Percentiles rank a stretch among this genome's conserved stretches.
Evolutionary conservation across 37 sponge, comb jelly and placozoan species (phyloP).

Genomic region (Ephydatia muelleri): DNA sequence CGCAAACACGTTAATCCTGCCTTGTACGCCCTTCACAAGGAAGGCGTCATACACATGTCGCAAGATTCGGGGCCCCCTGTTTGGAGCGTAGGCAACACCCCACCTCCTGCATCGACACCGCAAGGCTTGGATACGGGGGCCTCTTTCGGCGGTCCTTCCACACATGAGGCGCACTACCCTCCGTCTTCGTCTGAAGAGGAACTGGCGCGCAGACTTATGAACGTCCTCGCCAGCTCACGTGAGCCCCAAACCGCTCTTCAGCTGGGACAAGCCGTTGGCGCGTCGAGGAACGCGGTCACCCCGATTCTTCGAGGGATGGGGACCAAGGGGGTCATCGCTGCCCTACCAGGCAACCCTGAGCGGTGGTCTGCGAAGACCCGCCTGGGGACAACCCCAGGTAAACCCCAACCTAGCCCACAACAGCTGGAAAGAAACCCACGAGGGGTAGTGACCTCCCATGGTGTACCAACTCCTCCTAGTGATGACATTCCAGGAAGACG

Average conservation of each 20-base stretch:
- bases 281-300: slow-evolving; percentile 38
- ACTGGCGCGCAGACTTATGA: neutral
- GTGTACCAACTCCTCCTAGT: no score
- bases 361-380: neutral
- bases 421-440: neutral
- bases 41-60: slow-evolving; percentile 38
- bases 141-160: neutral
- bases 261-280: slow-evolving; percentile 24
- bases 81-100: slow-evolving; percentile 30
- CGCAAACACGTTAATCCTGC: slow-evolving; percentile 63
- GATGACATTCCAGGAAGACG: no score
- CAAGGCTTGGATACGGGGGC: neutral
- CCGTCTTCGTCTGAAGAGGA: neutral
- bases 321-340: slow-evolving; percentile 35
- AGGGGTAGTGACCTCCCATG: neutral
- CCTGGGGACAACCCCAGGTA: neutral
- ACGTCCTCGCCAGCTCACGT: slow-evolving; percentile 4
- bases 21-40: slow-evolving; percentile 59
- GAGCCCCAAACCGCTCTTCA: slow-evolving; percentile 25
- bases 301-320: slow-evolving; percentile 52
- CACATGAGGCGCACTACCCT: neutral
- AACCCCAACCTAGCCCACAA: neutral
- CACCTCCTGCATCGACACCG: neutral
- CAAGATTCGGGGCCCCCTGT: slow-evolving; percentile 45
- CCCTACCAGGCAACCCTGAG: neutral